phyloP scores from a whole-genome alignment of 2,888 invertebrate genomes.

The Drosophila prostipennis region DNA sequence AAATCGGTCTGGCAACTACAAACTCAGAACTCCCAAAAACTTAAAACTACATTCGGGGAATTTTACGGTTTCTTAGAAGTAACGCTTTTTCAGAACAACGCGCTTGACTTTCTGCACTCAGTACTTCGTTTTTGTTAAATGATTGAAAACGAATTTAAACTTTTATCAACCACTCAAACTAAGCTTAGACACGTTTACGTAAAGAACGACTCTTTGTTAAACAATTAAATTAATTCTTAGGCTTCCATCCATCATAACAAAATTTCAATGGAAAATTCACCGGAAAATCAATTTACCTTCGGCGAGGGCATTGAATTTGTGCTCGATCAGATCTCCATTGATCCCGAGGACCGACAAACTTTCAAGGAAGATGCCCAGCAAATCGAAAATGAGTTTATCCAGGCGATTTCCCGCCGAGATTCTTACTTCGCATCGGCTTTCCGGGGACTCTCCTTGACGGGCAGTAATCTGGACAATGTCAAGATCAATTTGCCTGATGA shows the following conservation, averaged over 20 bases:
- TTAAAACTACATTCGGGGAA: background rate
- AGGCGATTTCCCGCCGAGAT: conserved; percentile 36
- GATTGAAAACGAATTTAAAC: background rate
- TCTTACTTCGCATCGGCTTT: conserved; percentile 39
- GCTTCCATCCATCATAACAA: too few relatives aligned
- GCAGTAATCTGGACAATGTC: conserved; percentile 63
- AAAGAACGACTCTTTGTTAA: too few relatives aligned
- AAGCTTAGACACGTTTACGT: too few relatives aligned
- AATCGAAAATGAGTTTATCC: conserved; percentile 47
- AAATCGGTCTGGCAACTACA: background rate
- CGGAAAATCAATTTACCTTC: background rate
- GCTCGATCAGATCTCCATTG: conserved; percentile 30
- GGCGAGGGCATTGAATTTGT: conserved; percentile 44
- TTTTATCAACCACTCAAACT: background rate
- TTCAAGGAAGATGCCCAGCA: conserved; percentile 47
- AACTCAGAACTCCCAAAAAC: background rate
- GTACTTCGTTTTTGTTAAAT: background rate
- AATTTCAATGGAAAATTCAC: background rate
- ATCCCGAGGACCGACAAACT: conserved; percentile 5
- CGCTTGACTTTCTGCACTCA: too few relatives aligned
- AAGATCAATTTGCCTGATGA: conserved; percentile 67
- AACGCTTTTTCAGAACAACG: too few relatives aligned
- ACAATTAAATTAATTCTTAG: too few relatives aligned
- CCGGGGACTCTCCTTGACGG: conserved; percentile 41
- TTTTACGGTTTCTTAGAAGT: background rate